Evolutionary conservation across 2,888 invertebrate species (phyloP).

Genomic region (Alsophila aescularia): DNA sequence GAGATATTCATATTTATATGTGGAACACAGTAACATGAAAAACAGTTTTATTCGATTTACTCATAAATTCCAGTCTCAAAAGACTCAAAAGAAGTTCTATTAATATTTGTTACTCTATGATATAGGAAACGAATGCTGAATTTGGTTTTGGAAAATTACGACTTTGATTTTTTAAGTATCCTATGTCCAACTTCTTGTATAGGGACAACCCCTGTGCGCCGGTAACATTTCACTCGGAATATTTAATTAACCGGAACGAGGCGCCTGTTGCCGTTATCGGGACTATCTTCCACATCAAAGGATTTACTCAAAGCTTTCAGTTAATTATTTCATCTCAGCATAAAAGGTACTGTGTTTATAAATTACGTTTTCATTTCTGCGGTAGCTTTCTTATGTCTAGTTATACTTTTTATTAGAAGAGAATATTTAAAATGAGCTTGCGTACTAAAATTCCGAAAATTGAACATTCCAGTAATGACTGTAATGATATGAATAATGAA

Average conservation of each 20-base stretch:
- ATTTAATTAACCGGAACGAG: neutral
- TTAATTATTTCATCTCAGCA: constrained; percentile 9
- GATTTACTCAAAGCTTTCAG: constrained; percentile 3
- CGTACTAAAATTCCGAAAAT: neutral
- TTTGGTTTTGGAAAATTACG: no score
- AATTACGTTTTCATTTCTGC: neutral
- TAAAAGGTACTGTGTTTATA: constrained; percentile 5
- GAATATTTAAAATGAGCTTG: neutral
- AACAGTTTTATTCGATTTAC: no score
- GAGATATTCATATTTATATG: no score
- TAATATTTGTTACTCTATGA: no score
- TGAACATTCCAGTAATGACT: no score
- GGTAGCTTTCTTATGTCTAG: neutral
- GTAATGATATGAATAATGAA: no score
- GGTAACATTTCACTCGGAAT: neutral
- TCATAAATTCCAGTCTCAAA: no score
- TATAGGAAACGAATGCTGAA: no score
- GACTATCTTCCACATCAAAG: constrained; percentile 9
- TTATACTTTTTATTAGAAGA: neutral
- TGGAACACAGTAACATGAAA: no score
- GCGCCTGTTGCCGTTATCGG: neutral
- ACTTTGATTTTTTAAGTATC: no score
- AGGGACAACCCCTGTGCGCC: neutral
- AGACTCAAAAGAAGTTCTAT: no score
- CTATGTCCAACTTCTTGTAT: no score